Evolutionary conservation across 2,797 vertebrate species (phyloP), one percentile per base, ranked within the genome.

Genomic region (Trematomus bernacchii): DNA sequence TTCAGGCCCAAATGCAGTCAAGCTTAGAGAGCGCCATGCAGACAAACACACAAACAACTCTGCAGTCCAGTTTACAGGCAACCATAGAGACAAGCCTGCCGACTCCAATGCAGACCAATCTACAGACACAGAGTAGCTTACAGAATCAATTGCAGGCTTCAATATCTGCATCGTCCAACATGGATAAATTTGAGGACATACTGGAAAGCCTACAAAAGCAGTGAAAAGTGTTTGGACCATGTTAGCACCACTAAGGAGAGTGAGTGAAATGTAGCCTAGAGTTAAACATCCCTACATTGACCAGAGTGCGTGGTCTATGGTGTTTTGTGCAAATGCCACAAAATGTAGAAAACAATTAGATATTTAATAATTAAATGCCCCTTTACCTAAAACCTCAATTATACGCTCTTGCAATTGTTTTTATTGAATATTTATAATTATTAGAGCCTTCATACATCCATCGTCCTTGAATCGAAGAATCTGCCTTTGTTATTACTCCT

Each of bases 111-210:
- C 93, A 94, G 90, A 93, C 89, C 76, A 88, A 74, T 74, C 83
- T 93, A 27, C 89, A 91, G 82, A 88, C 89, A 50, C 86, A 91
- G 84, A 88, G 80, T 81, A 89, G 90, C 87, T 74, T 92, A 75
- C 92, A 92, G 86, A 94, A 89, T 80, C 87, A 92, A 1, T 37
- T 93, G 85, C 91, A 93, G 86, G 88, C 90, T 2, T 89, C 93
- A 15, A 95, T 98, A 93, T 95, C 95, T 10, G 60, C 95, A 59
- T 95, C 94, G 13, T 95, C 97, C 91, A 96, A 94, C 77, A 97
- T 98, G 79, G 97, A 97, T 93, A 99, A 99, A 87, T 98, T 99
- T 0, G 97, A 97, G 48, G 96, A 98, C 83, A 93, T 99, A 87
- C 95, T 99, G 33, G 98, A 98, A 88, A 97, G 96, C 15, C 92